Evolutionary conservation across 2,888 invertebrate genomes (phyloP).

Genomic region (Noctua pronuba): DNA sequence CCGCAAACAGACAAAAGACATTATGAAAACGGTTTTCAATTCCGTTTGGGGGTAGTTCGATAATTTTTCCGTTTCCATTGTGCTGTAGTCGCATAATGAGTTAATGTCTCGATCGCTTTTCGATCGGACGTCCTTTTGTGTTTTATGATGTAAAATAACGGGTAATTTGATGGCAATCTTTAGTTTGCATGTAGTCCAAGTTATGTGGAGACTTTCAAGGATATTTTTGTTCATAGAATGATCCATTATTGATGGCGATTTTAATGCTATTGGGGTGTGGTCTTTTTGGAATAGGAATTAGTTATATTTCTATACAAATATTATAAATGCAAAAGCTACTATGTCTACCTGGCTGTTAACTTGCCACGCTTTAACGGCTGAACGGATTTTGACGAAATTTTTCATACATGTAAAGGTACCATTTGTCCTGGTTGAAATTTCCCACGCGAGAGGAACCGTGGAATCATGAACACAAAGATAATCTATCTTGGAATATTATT

Average conservation of each 20-base stretch:
- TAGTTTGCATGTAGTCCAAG: constrained; percentile 29
- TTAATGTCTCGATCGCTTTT: constrained; percentile 31
- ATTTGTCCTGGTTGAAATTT: background rate
- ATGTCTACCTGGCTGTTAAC: background rate
- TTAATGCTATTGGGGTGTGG: background rate
- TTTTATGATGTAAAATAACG: constrained; percentile 12
- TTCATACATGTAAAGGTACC: background rate
- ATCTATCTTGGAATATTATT: background rate
- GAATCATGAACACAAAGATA: background rate
- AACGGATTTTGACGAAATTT: background rate
- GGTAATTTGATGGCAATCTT: constrained; percentile 19
- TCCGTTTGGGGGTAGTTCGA: constrained; percentile 8
- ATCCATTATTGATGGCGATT: background rate
- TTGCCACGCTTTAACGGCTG: background rate
- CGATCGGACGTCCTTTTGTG: background rate
- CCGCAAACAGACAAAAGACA: constrained; percentile 18
- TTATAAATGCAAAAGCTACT: background rate
- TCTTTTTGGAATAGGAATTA: background rate
- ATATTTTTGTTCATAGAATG: background rate
- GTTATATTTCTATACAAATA: background rate
- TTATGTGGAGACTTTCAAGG: background rate
- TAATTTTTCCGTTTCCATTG: constrained; percentile 35
- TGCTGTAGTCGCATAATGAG: constrained; percentile 24
- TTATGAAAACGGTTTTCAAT: constrained; percentile 3
- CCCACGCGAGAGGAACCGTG: background rate